Base-by-base conservation (phyloP, 1,140 invertebrate genomes). In the Sitophilus oryzae region DNA sequence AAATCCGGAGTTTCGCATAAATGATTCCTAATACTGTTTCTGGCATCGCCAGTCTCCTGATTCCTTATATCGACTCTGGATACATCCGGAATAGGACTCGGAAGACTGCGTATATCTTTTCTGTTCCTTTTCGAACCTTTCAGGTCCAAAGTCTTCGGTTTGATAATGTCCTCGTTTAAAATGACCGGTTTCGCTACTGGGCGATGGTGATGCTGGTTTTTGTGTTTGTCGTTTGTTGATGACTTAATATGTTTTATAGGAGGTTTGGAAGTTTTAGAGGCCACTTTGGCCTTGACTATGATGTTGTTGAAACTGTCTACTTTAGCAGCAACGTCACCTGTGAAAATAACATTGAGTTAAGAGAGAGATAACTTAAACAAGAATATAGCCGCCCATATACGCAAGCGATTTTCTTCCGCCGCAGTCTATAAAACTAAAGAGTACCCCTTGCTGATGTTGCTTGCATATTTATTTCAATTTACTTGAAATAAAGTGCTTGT, bases 221-320 rank as follows among this genome's bases (percentile, higher is more conserved):
- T 60, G 11, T n/a, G 25, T 52, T 62, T 61, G 36, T 60, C 59
- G 45, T 46, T 56, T 18, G 51, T 53, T 58, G 48, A 47, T 47
- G 58, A 56, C 61, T 63, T 58, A 9, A 15, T 76, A 9, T 68
- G 63, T 57, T 77, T 77, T 2, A 76, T 60, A 10, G 71, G 71
- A 6, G 72, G 76, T 53, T 78, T 76, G 10, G 51, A 41, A 8
- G 58, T 52, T 25, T 56, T 60, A 9, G 41, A 43, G 5, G 62
- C 57, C 22, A 68, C 64, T 53, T 75, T 74, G 11, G 52, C 54
- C 57, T 82, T 79, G 1, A 73, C 74, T 22, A 79, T 81, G 52
- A 83, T 83, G 25, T 76, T 79, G 56, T 83, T 83, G 59, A 81
- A 83, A 9, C 71, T 82, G 6, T 79, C 80, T 18, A 84, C 79